Percentiles rank a stretch among this genome's conserved stretches.
phyloP scores from a whole-genome alignment of 2,888 invertebrate species.

The Drosophila meridionalis region DNA sequence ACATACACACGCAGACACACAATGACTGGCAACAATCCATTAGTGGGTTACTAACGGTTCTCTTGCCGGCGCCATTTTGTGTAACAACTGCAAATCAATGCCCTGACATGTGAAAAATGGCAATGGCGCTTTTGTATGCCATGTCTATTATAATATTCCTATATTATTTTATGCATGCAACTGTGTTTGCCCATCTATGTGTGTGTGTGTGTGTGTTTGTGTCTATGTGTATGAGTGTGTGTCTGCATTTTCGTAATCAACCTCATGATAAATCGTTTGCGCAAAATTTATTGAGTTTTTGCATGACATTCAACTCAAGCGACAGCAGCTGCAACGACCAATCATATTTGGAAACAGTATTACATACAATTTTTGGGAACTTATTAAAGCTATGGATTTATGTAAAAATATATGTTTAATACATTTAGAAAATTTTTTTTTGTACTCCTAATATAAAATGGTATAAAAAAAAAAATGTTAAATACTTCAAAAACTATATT shows the following conservation, averaged over 20 bases:
- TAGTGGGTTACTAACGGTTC: conserved; percentile 71
- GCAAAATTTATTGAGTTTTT: conserved; percentile 80
- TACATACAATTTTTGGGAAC: not conserved
- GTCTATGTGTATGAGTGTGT: conserved; percentile 47
- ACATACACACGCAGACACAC: conserved; percentile 14
- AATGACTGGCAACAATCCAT: conserved; percentile 67
- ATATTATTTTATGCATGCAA: conserved; percentile 80
- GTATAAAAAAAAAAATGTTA: not conserved
- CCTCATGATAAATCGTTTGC: conserved; percentile 82
- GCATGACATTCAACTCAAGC: conserved; percentile 66
- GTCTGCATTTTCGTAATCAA: conserved; percentile 82
- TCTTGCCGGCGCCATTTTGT: conserved; percentile 66
- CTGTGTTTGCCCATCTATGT: conserved; percentile 24
- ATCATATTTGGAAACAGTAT: conserved; percentile 38
- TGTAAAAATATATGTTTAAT: not conserved
- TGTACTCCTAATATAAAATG: not conserved
- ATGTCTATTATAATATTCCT: conserved; percentile 75
- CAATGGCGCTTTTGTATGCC: conserved; percentile 64
- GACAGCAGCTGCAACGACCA: conserved; percentile 56
- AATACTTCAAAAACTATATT: no score
- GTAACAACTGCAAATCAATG: conserved; percentile 80
- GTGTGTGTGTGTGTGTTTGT: conserved; percentile 53
- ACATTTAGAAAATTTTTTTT: not conserved
- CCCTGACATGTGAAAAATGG: conserved; percentile 78
- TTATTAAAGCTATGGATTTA: not conserved